A percentile compares a stretch with the other conserved stretches of the same genome.
Evolutionary conservation across 2,888 invertebrate species (phyloP).

Genomic region (Callyntrura sp.): DNA sequence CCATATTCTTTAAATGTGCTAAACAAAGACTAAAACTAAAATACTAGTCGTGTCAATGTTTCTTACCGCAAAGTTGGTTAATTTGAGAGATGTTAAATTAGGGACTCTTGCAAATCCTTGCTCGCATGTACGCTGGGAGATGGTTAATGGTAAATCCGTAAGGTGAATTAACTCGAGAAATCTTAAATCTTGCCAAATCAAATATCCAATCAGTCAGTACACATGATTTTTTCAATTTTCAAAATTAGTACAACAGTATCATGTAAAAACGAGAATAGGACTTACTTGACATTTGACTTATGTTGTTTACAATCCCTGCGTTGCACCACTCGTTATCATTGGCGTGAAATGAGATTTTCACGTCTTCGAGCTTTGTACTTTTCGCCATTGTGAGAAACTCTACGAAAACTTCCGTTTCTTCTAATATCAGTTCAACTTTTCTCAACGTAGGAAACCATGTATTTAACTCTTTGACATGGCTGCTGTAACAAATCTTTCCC

Average conservation of each 20-base stretch:
- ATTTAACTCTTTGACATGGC: neutral
- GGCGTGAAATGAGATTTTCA: constrained; percentile 39
- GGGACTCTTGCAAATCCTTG: constrained; percentile 54
- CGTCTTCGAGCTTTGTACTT: constrained; percentile 24
- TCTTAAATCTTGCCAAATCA: constrained; percentile 23
- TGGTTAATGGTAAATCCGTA: neutral
- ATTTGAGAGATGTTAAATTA: constrained; percentile 41
- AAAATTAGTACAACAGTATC: neutral
- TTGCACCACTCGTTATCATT: constrained; percentile 55
- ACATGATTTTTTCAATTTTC: no score
- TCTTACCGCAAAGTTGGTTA: constrained; percentile 43
- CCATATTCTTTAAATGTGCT: neutral
- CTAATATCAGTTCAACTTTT: constrained; percentile 14
- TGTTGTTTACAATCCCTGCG: neutral
- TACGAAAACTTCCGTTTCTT: constrained; percentile 48
- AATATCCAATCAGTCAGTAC: neutral
- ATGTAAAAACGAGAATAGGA: neutral
- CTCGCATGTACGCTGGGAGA: neutral
- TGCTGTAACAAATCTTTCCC: constrained; percentile 47
- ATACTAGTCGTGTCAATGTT: neutral
- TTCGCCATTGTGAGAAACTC: constrained; percentile 25
- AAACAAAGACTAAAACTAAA: neutral
- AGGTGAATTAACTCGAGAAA: constrained; percentile 42
- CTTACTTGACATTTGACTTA: constrained; percentile 35
- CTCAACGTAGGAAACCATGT: constrained; percentile 50